Conservation (phyloP, 1,140 invertebrate genomes). For the Heliconius nattereri region DNA sequence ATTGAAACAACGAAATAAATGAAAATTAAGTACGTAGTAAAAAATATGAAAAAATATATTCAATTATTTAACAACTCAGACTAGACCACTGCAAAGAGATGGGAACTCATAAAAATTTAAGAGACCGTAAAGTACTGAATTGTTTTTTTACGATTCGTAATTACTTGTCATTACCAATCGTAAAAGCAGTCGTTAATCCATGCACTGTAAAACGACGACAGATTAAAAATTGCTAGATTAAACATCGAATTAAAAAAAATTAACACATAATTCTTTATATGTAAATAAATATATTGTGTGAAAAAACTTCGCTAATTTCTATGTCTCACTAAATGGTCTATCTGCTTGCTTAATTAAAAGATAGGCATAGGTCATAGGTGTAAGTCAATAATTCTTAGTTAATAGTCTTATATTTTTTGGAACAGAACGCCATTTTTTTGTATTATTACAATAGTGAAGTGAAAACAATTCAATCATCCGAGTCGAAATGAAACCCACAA, state of each 20-base stretch:
- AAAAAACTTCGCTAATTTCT: too few relatives aligned
- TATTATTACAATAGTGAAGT: too few relatives aligned
- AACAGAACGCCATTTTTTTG: too few relatives aligned
- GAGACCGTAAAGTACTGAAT: conserved; percentile 37
- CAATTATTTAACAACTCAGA: conserved; percentile 32
- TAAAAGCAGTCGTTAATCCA: conserved; percentile 37
- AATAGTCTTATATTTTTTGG: too few relatives aligned
- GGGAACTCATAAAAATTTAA: conserved; percentile 39
- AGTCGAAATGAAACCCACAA: too few relatives aligned
- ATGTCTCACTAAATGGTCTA: too few relatives aligned
- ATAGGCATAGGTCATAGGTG: too few relatives aligned
- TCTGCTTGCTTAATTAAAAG: too few relatives aligned
- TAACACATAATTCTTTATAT: not conserved
- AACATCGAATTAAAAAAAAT: not conserved
- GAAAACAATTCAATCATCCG: too few relatives aligned
- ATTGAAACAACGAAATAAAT: not conserved
- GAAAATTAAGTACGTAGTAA: not conserved
- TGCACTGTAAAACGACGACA: conserved; percentile 30
- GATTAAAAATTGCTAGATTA: conserved; percentile 30
- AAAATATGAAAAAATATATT: conserved; percentile 20
- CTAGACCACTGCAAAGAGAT: conserved; percentile 34
- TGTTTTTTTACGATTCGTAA: conserved; percentile 43
- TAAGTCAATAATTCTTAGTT: too few relatives aligned
- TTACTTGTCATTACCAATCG: conserved; percentile 43
- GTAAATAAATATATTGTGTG: too few relatives aligned